Base-by-base conservation (phyloP, 2,888 invertebrate genomes). In the Chouioia cunea region DNA sequence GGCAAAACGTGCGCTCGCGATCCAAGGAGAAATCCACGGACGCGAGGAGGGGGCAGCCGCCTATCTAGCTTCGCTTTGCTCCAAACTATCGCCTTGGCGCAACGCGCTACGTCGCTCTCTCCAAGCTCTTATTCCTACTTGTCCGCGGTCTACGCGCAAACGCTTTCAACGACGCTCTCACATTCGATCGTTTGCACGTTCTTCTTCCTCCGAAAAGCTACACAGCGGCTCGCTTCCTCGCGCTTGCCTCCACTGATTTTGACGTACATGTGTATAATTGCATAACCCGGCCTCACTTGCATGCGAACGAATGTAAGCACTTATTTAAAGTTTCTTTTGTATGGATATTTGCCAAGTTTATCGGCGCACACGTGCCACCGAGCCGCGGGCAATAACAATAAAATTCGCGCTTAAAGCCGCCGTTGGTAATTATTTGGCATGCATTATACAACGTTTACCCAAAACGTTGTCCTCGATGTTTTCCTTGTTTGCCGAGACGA, bases 341-440 rank as follows among this genome's bases (percentile, higher is more conserved):
- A 36, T 8, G 36, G 43, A 56, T 16, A 56, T 15, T 56, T 56
- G 20, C 6, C 1, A 16, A 36, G 16, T 43, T 56, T 43, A 20
- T 56, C 43, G n/a, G 56, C 43, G 0, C 36, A 8, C 56, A 43
- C 56, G 56, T 56, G 56, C 16, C n/a, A n/a, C n/a, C n/a, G n/a
- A n/a, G n/a, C n/a, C n/a, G n/a, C 56, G 36, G 6, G 18, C 15
- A 36, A 56, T 16, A 36, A 16, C 56, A 36, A 56, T 56, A 56
- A 56, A 27, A 36, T 56, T 56, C 43, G 18, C 15, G 4, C 18
- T 56, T 36, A 3, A 56, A 27, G 12, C 36, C 20, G 18, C 18
- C 56, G 43, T 16, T 43, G 18, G 18, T 36, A 1, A 43, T 56
- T 56, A n/a, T 16, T 16, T 8, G 12, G 12, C 43, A 36, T 12